Evolutionary conservation across 2,888 invertebrate species (phyloP).

Genomic region (Coelopa pilipes): DNA sequence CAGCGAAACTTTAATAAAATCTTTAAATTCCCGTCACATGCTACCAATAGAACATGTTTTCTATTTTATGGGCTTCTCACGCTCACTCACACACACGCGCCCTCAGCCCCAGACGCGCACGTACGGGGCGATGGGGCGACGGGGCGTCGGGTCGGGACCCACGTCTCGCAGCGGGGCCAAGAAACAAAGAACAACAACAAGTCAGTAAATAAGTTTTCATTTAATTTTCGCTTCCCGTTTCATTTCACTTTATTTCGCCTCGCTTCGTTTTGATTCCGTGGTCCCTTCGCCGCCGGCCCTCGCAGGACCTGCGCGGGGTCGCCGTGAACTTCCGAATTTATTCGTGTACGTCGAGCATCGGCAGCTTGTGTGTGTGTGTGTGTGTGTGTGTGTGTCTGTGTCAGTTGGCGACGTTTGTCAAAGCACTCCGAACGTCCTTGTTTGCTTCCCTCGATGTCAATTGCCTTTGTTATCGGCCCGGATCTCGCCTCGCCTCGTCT

Average conservation of each 20-base stretch:
- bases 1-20: constrained; percentile 5
- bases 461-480: too few relatives aligned
- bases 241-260: neutral
- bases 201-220: constrained; percentile 4
- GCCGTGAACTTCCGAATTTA: too few relatives aligned
- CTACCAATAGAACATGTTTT: constrained; percentile 20
- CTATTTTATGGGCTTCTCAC: constrained; percentile 8
- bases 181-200: neutral
- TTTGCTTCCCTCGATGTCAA: too few relatives aligned
- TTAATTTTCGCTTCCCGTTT: neutral
- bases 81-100: neutral
- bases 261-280: neutral
- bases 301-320: neutral
- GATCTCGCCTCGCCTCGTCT: too few relatives aligned
- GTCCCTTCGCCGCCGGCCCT: neutral
- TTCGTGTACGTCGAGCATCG: neutral
- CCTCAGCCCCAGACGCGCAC: neutral
- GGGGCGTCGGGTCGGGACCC: neutral
- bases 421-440: too few relatives aligned
- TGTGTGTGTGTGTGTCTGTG: neutral
- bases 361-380: neutral
- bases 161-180: neutral
- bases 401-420: too few relatives aligned
- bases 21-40: constrained; percentile 20
- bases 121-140: neutral